phyloP scores from a whole-genome alignment of 2,797 vertebrate species.

The Cirrhinus mrigala region DNA sequence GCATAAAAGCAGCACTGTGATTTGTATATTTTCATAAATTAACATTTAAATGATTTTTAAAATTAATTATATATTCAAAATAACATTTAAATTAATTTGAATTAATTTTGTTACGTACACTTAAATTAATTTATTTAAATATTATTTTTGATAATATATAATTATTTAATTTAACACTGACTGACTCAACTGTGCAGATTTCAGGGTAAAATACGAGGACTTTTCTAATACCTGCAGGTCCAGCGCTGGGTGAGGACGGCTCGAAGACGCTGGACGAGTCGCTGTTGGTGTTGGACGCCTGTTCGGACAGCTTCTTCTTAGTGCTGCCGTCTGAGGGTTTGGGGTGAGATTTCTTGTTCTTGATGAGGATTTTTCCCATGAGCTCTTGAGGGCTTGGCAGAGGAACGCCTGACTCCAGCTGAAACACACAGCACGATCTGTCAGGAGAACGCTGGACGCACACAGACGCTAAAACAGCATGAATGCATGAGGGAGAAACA shows the following conservation, averaged over 20 bases:
- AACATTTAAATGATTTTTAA: background rate
- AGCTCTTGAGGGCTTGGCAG: constrained; percentile 96
- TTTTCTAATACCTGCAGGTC: constrained; percentile 75
- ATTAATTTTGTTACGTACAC: background rate
- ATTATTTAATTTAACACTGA: background rate
- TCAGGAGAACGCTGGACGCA: background rate
- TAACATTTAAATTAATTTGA: background rate
- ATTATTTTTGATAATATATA: background rate
- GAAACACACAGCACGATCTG: constrained; percentile 25
- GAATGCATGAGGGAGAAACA: background rate
- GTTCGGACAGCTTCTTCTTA: constrained; percentile 91
- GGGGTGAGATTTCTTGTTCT: constrained; percentile 97
- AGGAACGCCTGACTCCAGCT: constrained; percentile 91
- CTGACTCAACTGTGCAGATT: background rate
- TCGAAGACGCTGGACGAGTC: constrained; percentile 88
- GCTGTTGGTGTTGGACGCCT: constrained; percentile 90
- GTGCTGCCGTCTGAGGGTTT: constrained; percentile 88
- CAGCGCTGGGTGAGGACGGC: constrained; percentile 90
- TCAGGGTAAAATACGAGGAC: background rate
- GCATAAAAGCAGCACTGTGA: too few species aligned
- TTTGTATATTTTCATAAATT: background rate
- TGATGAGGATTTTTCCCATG: constrained; percentile 97
- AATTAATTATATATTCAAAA: background rate
- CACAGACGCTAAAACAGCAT: too few species aligned
- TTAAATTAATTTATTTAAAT: background rate